Conservation (phyloP, 2,113 vertebrate genomes). For the Tamias sibiricus region DNA sequence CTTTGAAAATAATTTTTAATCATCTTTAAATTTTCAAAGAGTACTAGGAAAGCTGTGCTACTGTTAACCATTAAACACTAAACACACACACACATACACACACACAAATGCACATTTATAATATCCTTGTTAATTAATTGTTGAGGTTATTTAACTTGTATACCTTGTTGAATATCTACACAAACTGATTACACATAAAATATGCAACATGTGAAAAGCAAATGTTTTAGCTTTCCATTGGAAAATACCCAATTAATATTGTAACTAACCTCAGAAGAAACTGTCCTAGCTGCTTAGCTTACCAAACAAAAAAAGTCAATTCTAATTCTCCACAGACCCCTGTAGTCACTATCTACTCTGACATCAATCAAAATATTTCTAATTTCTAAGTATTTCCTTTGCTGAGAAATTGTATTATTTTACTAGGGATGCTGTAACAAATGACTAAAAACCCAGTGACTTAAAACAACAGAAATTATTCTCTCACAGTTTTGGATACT, state of each 20-base stretch:
- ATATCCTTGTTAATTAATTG: not conserved
- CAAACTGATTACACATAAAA: not conserved
- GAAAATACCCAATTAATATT: not conserved
- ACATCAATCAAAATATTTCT: not conserved
- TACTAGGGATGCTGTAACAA: not conserved
- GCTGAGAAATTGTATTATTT: not conserved
- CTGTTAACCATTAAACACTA: not conserved
- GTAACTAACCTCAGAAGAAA: not conserved
- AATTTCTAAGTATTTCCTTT: not conserved
- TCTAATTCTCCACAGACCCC: not conserved
- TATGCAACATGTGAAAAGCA: not conserved
- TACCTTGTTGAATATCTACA: not conserved
- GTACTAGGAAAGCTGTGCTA: not conserved
- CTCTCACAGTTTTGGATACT: not conserved
- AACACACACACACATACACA: not conserved
- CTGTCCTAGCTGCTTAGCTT: not conserved
- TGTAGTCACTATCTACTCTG: not conserved
- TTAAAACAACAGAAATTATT: not conserved
- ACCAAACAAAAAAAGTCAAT: not conserved
- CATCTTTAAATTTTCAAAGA: not conserved
- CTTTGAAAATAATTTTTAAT: not conserved
- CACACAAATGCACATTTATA: not conserved
- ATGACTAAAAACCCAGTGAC: not conserved
- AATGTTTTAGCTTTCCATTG: not conserved
- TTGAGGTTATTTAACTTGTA: not conserved